phyloP scores from a whole-genome alignment of 2,888 invertebrate species.

The Chalcosyrphus nemorum region DNA sequence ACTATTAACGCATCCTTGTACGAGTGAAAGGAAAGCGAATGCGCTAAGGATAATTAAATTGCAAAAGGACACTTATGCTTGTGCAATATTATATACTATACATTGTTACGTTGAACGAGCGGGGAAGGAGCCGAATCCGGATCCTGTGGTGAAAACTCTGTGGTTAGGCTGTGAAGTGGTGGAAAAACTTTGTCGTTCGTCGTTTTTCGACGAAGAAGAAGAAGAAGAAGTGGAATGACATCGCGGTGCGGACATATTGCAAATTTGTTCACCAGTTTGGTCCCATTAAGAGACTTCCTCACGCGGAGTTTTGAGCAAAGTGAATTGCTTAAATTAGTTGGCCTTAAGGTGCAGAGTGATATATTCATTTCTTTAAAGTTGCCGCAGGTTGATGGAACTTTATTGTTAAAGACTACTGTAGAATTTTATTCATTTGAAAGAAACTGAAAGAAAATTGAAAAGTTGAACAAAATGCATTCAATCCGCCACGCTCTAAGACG shows the following conservation, averaged over 20 bases:
- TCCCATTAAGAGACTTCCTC: constrained; percentile 20
- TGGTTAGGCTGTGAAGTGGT: neutral
- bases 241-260: constrained; percentile 16
- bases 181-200: constrained; percentile 53
- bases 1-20: constrained; percentile 43
- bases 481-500: too few species aligned
- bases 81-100: constrained; percentile 6
- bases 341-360: neutral
- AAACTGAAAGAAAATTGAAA: too few species aligned
- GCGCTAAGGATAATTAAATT: constrained; percentile 52
- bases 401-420: neutral
- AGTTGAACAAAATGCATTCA: too few species aligned
- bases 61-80: constrained; percentile 56
- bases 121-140: too few species aligned
- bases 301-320: constrained; percentile 13
- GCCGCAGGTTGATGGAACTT: neutral
- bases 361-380: neutral
- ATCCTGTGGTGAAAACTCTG: neutral
- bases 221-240: constrained; percentile 2
- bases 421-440: too few species aligned
- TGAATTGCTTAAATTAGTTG: neutral
- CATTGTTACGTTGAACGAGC: constrained; percentile 36
- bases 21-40: neutral
- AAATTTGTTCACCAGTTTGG: constrained; percentile 52
- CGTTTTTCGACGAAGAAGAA: too few species aligned